Evolutionary conservation across 2,113 vertebrate genomes (phyloP), one percentile per base, ranked within the genome.

Genomic region (rabbit (Oryctolagus cuniculus)): DNA sequence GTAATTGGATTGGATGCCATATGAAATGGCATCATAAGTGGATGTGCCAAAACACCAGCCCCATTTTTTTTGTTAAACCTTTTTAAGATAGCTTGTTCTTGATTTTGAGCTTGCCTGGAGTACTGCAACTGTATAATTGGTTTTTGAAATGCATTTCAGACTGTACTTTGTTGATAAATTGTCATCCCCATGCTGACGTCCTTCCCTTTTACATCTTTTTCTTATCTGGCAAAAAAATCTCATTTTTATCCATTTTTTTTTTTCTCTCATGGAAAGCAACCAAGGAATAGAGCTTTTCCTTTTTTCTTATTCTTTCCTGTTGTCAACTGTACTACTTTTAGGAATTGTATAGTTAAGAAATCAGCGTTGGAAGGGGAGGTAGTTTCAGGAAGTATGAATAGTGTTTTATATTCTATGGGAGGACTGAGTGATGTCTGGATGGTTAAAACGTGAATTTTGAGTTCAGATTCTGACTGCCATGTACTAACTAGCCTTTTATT

Each of bases 371-470:
- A 92, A 89, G 66, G 70, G 27, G 24, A 69, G 17, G 19, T 94
- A 70, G 51, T 92, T 94, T 94, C 36, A 81, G 53, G 22, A 92
- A 29, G n/a, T 77, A 10, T 53, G 53, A 72, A 27, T 34, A 77
- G 4, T 72, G 19, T 70, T 74, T 72, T 69, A 7, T 70, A 3
- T 73, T 16, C 2, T 86, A 19, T 38, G 25, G 10, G 27, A 88
- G n/a, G 24, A 67, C 6, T 66, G 36, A 88, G 24, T 58, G 25
- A 63, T 74, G 8, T 64, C 11, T n/a, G 51, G 34, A 44, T 89
- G 74, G n/a, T 72, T 66, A 34, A 90, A 34, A 69, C 36, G 91
- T 95, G n/a, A 69, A 82, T 34, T 92, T 82, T 11, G 36, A 67
- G 6, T 63, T 90, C 34, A 64, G 5, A 64, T 90, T 69, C 27